Percentiles rank a stretch among this genome's conserved stretches.
phyloP scores from a whole-genome alignment of 2,888 invertebrate genomes.

The Automeris io region DNA sequence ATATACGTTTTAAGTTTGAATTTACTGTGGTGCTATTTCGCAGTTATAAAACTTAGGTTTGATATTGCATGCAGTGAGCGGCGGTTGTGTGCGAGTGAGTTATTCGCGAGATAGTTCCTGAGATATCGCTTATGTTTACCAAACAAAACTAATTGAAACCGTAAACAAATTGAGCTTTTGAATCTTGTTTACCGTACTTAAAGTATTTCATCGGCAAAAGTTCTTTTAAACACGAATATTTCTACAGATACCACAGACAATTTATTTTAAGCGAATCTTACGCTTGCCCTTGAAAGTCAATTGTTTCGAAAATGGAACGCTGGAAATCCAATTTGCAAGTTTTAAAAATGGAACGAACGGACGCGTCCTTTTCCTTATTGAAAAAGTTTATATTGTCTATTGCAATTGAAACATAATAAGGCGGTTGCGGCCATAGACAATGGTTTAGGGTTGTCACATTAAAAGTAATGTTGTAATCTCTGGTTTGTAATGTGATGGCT shows the following conservation, averaged over 20 bases:
- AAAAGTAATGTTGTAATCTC: constrained; percentile 4
- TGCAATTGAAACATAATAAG: constrained; percentile 2
- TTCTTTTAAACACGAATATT: neutral
- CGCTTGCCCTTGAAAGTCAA: neutral
- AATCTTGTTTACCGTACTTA: constrained; percentile 10
- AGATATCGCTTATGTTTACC: constrained; percentile 57
- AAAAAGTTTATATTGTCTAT: constrained; percentile 2
- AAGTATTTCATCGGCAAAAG: neutral
- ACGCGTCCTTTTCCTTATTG: constrained; percentile 1
- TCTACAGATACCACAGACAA: neutral
- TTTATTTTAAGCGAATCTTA: neutral
- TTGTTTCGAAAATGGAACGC: constrained; percentile 4
- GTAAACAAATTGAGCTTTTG: constrained; percentile 59
- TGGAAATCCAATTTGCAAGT: constrained; percentile 1
- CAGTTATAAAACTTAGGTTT: constrained; percentile 5
- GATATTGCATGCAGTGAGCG: constrained; percentile 19
- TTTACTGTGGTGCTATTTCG: constrained; percentile 5
- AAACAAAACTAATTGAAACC: constrained; percentile 58
- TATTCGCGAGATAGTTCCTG: constrained; percentile 62
- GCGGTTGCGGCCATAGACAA: constrained; percentile 6
- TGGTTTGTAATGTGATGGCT: too few species aligned
- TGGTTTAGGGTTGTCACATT: constrained; percentile 8
- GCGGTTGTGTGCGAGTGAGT: constrained; percentile 43
- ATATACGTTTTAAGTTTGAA: constrained; percentile 6
- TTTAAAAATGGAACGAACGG: neutral